Evolutionary conservation across 1,140 invertebrate genomes (phyloP).

Genomic region (Drosophila rhopaloa): DNA sequence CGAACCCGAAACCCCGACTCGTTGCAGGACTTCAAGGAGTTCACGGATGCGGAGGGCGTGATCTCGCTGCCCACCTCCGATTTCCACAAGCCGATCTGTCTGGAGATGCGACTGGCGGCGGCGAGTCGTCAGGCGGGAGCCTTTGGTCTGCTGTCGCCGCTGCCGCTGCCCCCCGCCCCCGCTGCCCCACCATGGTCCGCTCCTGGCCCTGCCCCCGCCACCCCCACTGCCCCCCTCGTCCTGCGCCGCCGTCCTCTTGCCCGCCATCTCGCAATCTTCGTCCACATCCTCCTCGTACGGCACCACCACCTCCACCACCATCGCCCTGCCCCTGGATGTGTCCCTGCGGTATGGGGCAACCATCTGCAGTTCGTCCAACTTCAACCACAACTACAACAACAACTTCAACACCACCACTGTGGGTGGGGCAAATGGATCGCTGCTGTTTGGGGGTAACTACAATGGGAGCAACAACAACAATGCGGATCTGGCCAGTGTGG

Average conservation of each 20-base stretch:
- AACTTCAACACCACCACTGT: constrained; percentile 84
- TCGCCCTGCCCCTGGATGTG: constrained; percentile 77
- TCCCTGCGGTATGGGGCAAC: constrained; percentile 58
- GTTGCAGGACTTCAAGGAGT: constrained; percentile 93
- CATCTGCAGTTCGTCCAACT: constrained; percentile 65
- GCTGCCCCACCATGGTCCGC: constrained; percentile 19
- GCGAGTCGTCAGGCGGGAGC: constrained; percentile 72
- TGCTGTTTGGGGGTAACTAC: constrained; percentile 72
- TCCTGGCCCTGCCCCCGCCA: constrained; percentile 36
- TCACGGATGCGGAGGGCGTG: constrained; percentile 93
- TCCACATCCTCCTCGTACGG: constrained; percentile 82
- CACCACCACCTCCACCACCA: constrained; percentile 79
- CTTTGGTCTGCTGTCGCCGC: constrained; percentile 53
- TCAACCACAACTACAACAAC: constrained; percentile 85
- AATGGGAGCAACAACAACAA: constrained; percentile 86
- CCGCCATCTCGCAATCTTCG: constrained; percentile 74
- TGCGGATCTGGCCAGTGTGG: constrained; percentile 90
- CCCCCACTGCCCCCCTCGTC: constrained; percentile 14
- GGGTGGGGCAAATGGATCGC: constrained; percentile 49
- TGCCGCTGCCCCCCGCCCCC: constrained; percentile 26
- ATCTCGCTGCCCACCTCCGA: constrained; percentile 93
- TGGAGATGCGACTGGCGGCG: constrained; percentile 88
- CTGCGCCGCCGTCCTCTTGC: constrained; percentile 32
- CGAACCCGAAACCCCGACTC: background rate
- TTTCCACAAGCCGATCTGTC: constrained; percentile 90